Evolutionary conservation across 2,797 vertebrate genomes (phyloP).

Genomic region (Benthosema pterotum): DNA sequence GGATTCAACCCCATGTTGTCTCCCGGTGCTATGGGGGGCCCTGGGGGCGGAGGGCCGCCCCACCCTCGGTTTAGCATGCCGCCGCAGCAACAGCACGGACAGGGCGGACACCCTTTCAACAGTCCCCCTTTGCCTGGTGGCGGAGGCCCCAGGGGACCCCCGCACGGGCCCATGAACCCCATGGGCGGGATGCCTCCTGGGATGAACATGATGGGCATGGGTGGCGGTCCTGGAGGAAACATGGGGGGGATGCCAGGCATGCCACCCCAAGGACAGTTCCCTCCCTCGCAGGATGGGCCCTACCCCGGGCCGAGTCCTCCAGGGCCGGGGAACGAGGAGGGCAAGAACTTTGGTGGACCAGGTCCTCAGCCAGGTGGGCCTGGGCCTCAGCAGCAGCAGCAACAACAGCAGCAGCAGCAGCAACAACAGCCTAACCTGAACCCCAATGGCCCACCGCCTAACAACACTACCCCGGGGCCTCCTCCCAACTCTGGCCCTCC

Average conservation of each 20-base stretch:
- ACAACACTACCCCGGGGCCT: constrained; percentile 78
- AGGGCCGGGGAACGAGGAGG: constrained; percentile 80
- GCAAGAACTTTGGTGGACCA: constrained; percentile 81
- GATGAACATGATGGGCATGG: constrained; percentile 84
- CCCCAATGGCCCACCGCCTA: constrained; percentile 82
- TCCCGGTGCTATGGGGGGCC: constrained; percentile 81
- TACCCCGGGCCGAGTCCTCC: constrained; percentile 83
- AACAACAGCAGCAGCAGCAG: constrained; percentile 65
- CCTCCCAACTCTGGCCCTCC: constrained; percentile 75
- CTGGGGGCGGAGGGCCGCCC: constrained; percentile 80
- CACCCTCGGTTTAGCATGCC: constrained; percentile 83
- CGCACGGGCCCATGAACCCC: constrained; percentile 77
- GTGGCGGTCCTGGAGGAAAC: constrained; percentile 78
- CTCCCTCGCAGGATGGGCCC: constrained; percentile 80
- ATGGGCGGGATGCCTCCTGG: constrained; percentile 83
- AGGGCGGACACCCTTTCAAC: constrained; percentile 83
- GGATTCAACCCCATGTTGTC: constrained; percentile 86
- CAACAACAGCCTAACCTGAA: constrained; percentile 77
- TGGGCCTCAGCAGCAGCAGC: constrained; percentile 51
- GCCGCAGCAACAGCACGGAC: constrained; percentile 83
- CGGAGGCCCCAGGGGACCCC: constrained; percentile 79
- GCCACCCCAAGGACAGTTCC: constrained; percentile 83
- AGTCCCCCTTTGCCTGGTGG: constrained; percentile 81
- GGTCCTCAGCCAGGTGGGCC: constrained; percentile 69
- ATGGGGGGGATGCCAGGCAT: constrained; percentile 81